Conservation (phyloP, 2,113 vertebrate genomes). For the Phalacrocorax pelagicus region DNA sequence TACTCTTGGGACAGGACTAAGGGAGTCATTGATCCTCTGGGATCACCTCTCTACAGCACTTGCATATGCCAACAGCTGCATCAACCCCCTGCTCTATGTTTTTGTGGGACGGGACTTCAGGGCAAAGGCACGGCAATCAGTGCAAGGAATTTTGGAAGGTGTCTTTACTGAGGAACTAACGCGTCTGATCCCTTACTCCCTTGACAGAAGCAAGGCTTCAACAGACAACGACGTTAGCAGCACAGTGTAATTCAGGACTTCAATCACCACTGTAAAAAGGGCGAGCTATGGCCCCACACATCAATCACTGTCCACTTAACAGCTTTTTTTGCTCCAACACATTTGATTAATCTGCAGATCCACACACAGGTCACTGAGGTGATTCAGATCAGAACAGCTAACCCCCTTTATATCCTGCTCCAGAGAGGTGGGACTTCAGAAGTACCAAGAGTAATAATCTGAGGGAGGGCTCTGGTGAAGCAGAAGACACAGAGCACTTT, state of each 20-base stretch:
- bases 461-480: neutral
- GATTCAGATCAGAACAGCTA: neutral
- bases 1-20: neutral
- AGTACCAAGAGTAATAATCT: neutral
- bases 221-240: neutral
- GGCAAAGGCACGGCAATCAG: constrained; percentile 59
- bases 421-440: neutral
- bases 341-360: neutral
- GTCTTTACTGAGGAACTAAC: constrained; percentile 74
- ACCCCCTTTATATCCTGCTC: neutral
- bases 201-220: constrained; percentile 32
- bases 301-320: neutral
- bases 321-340: neutral
- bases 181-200: neutral
- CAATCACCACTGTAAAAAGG: neutral
- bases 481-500: neutral
- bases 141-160: constrained; percentile 72
- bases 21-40: constrained; percentile 1
- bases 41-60: constrained; percentile 70
- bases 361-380: neutral
- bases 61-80: constrained; percentile 81
- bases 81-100: constrained; percentile 82
- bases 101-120: constrained; percentile 81
- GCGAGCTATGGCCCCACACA: fast-evolving
- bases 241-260: neutral